Base-by-base conservation (phyloP, 2,113 vertebrate species). In the Antennarius striatus region DNA sequence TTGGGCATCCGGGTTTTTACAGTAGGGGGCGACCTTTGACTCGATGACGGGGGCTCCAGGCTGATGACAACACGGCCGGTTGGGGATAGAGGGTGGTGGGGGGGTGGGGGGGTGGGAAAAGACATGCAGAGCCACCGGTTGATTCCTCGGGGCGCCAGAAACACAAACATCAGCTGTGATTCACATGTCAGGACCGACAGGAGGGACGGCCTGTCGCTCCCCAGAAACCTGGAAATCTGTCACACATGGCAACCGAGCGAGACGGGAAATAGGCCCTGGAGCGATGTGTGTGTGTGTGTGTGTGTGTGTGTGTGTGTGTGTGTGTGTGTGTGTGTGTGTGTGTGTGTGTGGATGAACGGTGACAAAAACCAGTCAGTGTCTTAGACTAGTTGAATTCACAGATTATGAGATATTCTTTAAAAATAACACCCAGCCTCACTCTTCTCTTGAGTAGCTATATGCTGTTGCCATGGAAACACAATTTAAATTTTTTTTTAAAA, bases 1-100 rank as follows among this genome's bases (percentile, higher is more conserved):
- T 22, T 55, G 32, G 14, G 16, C 14, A 28, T 32, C 5, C 22
- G 10, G 22, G 7, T 17, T 5, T 13, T 6, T 59, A 89, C 92
- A 92, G 86, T 63, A 92, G 90, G 87, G 89, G 90, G 88, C 68
- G 48, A 75, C 86, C 61, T 83, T 48, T 77, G 50, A 84, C 76
- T 53, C 51, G 8, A 39, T 56, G 65, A 76, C 13, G 29, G 12
- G 51, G 16, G 43, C 43, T 66, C 65, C 46, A 66, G 61, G 6
- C n/a, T 32, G 54, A 67, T 71, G 81, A 81, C 67, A 69, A 30
- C 32, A 50, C 48, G 29, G 62, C 30, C 75, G 74, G 50, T 51
- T 71, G 52, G n/a, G 51, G 5, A 32, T 22, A 22, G 22, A 22
- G 22, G 22, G 22, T 22, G 32, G 32, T 1, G 32, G 45, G 29